A percentile compares a stretch with the other conserved stretches of the same genome.
Conservation (phyloP, 1,140 invertebrate genomes). For the Brachionus asplanchnoidis region DNA sequence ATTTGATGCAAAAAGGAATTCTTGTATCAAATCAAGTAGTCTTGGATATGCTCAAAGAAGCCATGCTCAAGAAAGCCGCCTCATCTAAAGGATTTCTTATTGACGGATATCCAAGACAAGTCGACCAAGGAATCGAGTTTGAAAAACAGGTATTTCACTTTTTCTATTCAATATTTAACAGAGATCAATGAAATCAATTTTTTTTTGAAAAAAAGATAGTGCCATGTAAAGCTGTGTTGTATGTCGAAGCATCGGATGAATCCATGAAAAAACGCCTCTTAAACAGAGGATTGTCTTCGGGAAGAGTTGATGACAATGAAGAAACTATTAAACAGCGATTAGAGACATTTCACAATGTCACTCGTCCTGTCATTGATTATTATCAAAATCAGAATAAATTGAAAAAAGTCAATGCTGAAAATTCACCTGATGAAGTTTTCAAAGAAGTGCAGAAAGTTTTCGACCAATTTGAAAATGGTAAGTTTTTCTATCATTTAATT, state of each 20-base stretch:
- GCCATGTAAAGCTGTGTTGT: neutral
- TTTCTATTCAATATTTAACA: too few relatives aligned
- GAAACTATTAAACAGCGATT: slow-evolving; percentile 90
- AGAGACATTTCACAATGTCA: slow-evolving; percentile 83
- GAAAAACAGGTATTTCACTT: slow-evolving; percentile 62
- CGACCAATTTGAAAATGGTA: slow-evolving; percentile 7
- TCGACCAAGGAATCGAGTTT: slow-evolving; percentile 76
- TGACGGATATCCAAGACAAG: slow-evolving; percentile 80
- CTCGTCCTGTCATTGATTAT: slow-evolving; percentile 79
- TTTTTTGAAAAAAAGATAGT: slow-evolving; percentile 61
- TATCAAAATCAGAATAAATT: slow-evolving; percentile 69
- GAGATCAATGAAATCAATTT: too few relatives aligned
- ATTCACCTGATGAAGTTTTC: slow-evolving; percentile 33
- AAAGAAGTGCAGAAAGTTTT: slow-evolving; percentile 23
- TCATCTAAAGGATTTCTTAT: slow-evolving; percentile 69
- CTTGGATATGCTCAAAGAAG: slow-evolving; percentile 52
- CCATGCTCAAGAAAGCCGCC: slow-evolving; percentile 51
- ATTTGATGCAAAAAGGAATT: slow-evolving; percentile 80
- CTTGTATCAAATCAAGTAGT: slow-evolving; percentile 66
- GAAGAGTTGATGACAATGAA: slow-evolving; percentile 90
- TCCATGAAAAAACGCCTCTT: slow-evolving; percentile 77
- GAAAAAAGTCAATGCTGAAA: neutral
- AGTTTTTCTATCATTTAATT: too few relatives aligned
- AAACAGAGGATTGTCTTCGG: slow-evolving; percentile 78
- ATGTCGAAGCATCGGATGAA: slow-evolving; percentile 72